A percentile compares a stretch with the other conserved stretches of the same genome.
Evolutionary conservation across 2,888 invertebrate species (phyloP).

Genomic region (Heliconius aoede): DNA sequence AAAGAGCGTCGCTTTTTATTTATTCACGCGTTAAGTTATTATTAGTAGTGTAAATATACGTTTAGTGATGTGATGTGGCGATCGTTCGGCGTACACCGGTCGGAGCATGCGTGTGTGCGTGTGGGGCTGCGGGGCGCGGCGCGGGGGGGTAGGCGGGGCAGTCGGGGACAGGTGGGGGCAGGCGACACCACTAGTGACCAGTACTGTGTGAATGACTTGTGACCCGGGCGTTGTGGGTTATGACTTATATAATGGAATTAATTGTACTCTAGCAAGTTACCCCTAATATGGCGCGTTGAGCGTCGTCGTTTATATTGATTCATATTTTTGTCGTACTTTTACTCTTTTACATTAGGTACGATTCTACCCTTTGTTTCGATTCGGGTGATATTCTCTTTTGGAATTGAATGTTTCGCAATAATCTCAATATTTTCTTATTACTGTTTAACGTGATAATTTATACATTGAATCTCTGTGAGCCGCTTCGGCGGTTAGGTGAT

Average conservation of each 20-base stretch:
- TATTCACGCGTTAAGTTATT: slow-evolving; percentile 74
- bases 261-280: slow-evolving; percentile 67
- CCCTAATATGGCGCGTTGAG: slow-evolving; percentile 55
- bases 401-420: slow-evolving; percentile 74
- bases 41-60: slow-evolving; percentile 55
- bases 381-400: slow-evolving; percentile 57
- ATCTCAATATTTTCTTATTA: slow-evolving; percentile 75
- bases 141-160: slow-evolving; percentile 38
- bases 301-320: slow-evolving; percentile 42
- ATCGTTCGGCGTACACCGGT: slow-evolving; percentile 46
- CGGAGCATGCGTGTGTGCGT: slow-evolving; percentile 47
- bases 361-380: slow-evolving; percentile 26
- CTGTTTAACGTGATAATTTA: slow-evolving; percentile 62
- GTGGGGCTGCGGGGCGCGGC: slow-evolving; percentile 49
- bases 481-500: slow-evolving; percentile 24
- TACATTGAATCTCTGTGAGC: slow-evolving; percentile 49
- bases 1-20: slow-evolving; percentile 74
- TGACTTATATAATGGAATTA: slow-evolving; percentile 66
- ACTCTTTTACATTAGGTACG: slow-evolving; percentile 12
- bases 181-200: slow-evolving; percentile 60
- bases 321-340: slow-evolving; percentile 45
- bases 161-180: slow-evolving; percentile 50
- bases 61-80: slow-evolving; percentile 51
- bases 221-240: slow-evolving; percentile 58
- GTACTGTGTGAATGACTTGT: slow-evolving; percentile 51